Base-by-base conservation (phyloP, 2,797 vertebrate genomes). In the Mus spretus region DNA sequence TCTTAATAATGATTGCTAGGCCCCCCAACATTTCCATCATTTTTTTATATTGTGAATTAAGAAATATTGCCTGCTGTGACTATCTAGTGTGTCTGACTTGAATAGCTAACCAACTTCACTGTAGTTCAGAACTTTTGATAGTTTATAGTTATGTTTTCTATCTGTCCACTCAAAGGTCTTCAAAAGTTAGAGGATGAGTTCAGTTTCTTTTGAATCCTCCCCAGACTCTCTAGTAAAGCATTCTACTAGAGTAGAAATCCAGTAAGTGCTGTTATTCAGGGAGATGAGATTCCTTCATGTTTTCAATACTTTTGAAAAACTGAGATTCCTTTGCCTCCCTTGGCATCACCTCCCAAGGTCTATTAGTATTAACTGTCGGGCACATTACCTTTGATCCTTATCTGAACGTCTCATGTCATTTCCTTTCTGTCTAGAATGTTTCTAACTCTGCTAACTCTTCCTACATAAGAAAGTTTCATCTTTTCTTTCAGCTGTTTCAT, bases 291-390 rank as follows among this genome's bases (percentile, higher is more conserved):
- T 86, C 82, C 90, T 74, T 88, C 47, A 80, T 89, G 37, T 72
- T 95, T 95, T 53, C 97, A 95, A 89, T 89, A 61, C 47, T 90
- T 85, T 34, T 90, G 65, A 90, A 96, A 96, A 97, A 92, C 70
- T 47, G 19, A 93, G 84, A 90, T 88, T 79, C n/a, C 8, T 93
- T 14, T 93, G 65, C 14, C 0, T 94, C 61, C 61, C 17, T 65
- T 95, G 88, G 26, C 88, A 97, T 92, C 47, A 78, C 17, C 84
- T 55, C 59, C 74, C 28, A 17, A 74, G 50, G 31, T 79, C 67
- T 96, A 24, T 93, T 3, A 57, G 74, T 24, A 37, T 82, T 79
- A 85, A 55, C 67, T 86, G 37, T 92, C 61, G 72, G 40, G 40
- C 84, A 40, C 34, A 75, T 91, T 90, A 50, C 44, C 81, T 44